Conservation (phyloP, 2,888 invertebrate genomes). For the Drosophila colorata region DNA sequence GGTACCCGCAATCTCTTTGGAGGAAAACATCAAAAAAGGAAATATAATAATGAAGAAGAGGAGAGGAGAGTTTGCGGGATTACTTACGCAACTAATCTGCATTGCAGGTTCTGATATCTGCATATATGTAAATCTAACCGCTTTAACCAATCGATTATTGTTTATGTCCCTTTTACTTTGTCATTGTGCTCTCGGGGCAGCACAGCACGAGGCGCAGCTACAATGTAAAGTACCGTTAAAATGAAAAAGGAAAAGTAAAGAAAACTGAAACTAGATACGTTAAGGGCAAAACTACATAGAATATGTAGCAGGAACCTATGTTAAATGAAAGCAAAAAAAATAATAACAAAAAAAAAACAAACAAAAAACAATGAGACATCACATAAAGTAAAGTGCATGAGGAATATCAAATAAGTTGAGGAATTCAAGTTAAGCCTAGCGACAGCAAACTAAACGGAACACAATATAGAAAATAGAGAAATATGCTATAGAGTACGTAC, state of each 20-base stretch:
- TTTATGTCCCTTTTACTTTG: conserved; percentile 47
- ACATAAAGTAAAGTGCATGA: conserved; percentile 59
- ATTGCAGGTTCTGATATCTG: conserved; percentile 26
- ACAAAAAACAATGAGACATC: conserved; percentile 9
- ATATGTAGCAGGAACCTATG: conserved; percentile 55
- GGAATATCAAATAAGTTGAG: conserved; percentile 55
- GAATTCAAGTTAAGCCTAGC: conserved; percentile 47
- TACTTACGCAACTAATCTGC: conserved; percentile 26
- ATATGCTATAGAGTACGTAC: conserved; percentile 42
- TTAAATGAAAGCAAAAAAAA: conserved; percentile 30
- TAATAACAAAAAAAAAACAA: conserved; percentile 13
- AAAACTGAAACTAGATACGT: conserved; percentile 55
- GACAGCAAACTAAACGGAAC: conserved; percentile 45
- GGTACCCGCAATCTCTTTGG: conserved; percentile 29
- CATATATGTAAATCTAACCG: conserved; percentile 42
- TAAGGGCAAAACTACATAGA: conserved; percentile 34
- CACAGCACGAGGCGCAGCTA: conserved; percentile 80
- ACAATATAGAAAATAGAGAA: conserved; percentile 44
- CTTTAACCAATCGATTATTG: conserved; percentile 42
- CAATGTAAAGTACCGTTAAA: conserved; percentile 82
- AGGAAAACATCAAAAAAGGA: not conserved
- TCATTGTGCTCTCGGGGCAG: conserved; percentile 49
- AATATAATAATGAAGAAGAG: not conserved
- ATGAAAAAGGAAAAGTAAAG: conserved; percentile 41
- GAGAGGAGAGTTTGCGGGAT: conserved; percentile 24